These are phyloP conservation scores for Scomberomorus guttatus DNA, from an alignment of 2,797 vertebrate genomes.

Conservation along the genomic window DNA sequence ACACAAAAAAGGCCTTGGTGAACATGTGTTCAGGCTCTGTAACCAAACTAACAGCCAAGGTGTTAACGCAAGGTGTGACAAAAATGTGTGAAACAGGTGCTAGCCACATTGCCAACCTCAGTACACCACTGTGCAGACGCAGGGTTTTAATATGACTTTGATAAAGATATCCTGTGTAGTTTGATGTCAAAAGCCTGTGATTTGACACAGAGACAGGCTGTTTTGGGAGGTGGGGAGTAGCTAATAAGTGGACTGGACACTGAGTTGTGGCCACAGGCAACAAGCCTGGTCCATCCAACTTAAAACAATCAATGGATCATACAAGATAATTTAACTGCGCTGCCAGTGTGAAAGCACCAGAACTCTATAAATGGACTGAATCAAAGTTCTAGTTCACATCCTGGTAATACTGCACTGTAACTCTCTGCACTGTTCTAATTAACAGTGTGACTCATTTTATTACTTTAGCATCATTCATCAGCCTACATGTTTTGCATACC, in stretches of 20 bases:
- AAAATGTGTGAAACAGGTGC: conserved; percentile 49
- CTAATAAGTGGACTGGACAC: neutral
- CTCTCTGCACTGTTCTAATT: conserved; percentile 28
- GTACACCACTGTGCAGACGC: neutral
- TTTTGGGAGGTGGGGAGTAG: neutral
- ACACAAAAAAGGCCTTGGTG: neutral
- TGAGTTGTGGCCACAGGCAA: neutral
- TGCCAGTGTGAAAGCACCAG: conserved; percentile 9
- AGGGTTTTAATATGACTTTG: conserved; percentile 8
- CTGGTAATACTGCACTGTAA: neutral
- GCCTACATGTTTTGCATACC: conserved; percentile 83
- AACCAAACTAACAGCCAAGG: conserved; percentile 5
- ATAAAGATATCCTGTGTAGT: conserved; percentile 13
- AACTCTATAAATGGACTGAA: conserved; percentile 12
- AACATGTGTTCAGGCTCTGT: conserved; percentile 6
- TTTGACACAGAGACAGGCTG: conserved; percentile 3
- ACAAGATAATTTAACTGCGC: neutral
- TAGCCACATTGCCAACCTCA: conserved; percentile 16
- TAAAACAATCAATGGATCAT: conserved; percentile 8
- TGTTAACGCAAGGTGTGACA: conserved; percentile 32
- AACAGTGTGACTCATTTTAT: conserved; percentile 39
- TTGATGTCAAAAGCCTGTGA: conserved; percentile 4
- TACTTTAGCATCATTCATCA: conserved; percentile 28
- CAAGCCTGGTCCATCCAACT: neutral
- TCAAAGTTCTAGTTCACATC: conserved; percentile 29